Conservation (phyloP, 1,140 invertebrate species). For the Platorchestia sp. region DNA sequence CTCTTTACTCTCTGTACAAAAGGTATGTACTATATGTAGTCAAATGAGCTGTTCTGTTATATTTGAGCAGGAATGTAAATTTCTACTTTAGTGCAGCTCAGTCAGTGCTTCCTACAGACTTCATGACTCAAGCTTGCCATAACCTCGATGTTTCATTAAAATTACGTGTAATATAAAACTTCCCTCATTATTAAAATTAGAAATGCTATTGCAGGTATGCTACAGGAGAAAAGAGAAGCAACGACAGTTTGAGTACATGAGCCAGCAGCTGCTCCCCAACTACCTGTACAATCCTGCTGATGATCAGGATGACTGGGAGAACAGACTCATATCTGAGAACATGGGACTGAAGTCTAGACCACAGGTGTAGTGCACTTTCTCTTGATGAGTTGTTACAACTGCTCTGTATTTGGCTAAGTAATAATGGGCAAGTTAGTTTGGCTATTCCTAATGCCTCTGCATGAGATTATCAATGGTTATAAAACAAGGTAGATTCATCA, state of each 20-base stretch:
- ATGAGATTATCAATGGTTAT: no score
- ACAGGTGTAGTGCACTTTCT: not conserved
- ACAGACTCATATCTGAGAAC: constrained; percentile 2
- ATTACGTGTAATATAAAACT: no score
- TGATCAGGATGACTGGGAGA: constrained; percentile 45
- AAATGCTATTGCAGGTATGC: not conserved
- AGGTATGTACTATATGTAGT: no score
- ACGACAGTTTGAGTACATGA: constrained; percentile 39
- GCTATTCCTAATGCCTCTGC: no score
- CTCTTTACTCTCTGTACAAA: no score
- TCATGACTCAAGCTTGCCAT: not conserved
- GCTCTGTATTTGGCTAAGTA: not conserved
- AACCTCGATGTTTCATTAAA: not conserved
- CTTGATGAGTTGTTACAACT: not conserved
- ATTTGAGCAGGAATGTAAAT: not conserved
- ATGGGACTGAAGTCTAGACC: not conserved
- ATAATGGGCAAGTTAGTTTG: no score
- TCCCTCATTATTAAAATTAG: no score
- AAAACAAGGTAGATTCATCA: no score
- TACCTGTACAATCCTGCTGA: constrained; percentile 24
- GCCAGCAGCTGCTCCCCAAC: constrained; percentile 41
- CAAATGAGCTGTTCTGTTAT: no score
- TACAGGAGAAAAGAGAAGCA: not conserved
- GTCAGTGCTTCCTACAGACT: no score
- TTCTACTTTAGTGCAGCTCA: not conserved